Conservation (phyloP, 2,113 vertebrate species). For the Lota lota region DNA sequence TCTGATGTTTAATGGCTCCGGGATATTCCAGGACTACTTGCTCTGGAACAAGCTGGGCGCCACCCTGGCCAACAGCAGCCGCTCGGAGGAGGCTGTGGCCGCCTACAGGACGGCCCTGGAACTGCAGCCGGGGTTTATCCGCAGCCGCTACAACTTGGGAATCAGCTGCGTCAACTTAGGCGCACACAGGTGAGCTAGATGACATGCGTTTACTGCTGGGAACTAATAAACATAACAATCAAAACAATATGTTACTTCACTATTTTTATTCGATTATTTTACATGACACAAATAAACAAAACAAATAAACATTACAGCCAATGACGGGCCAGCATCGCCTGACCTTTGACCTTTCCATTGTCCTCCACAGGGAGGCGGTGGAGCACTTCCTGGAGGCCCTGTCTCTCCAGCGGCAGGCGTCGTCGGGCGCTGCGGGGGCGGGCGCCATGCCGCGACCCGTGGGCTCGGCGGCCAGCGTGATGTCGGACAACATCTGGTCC, state of each 20-base stretch:
- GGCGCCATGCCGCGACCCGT: conserved; percentile 66
- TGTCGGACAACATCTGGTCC: conserved; percentile 99
- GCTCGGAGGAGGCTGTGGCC: conserved; percentile 92
- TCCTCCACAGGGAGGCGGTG: conserved; percentile 86
- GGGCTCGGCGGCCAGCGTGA: conserved; percentile 81
- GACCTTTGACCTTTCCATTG: not conserved
- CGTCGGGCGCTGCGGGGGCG: conserved; percentile 71
- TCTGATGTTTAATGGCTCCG: not conserved
- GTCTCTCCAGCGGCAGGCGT: conserved; percentile 89
- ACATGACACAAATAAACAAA: not conserved
- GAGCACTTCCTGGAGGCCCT: conserved; percentile 97
- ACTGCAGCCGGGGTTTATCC: conserved; percentile 93
- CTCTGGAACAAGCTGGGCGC: conserved; percentile 97
- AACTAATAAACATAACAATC: too few relatives aligned
- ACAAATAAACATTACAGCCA: not conserved
- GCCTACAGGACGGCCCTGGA: conserved; percentile 91
- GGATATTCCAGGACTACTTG: conserved; percentile 85
- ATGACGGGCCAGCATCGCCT: not conserved
- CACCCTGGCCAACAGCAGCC: conserved; percentile 92
- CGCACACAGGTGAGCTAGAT: conserved; percentile 84
- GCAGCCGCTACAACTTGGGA: conserved; percentile 95
- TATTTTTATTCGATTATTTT: not conserved
- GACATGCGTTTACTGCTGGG: not conserved
- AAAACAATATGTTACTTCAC: not conserved
- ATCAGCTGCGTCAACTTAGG: conserved; percentile 97